Conservation (phyloP, 2,888 invertebrate species). For the Nymphalis polychloros region DNA sequence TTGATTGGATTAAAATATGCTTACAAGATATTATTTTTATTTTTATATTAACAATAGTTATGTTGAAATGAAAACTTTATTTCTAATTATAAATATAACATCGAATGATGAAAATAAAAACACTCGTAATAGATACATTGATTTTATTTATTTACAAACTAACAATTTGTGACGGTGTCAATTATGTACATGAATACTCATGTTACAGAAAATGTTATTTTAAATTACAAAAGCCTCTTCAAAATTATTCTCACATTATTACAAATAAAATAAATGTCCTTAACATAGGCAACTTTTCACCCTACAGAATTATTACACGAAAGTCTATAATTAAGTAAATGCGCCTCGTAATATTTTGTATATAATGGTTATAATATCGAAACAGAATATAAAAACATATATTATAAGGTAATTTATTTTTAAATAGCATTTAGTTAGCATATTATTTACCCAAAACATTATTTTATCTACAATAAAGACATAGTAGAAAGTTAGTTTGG, state of each 20-base stretch:
- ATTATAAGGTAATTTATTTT: not conserved
- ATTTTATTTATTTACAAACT: slow-evolving; percentile 13
- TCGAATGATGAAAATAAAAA: not conserved
- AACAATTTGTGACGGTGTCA: not conserved
- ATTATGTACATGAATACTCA: not conserved
- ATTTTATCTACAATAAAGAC: no score
- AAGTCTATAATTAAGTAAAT: slow-evolving; percentile 23
- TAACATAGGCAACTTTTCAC: not conserved
- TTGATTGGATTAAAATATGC: no score
- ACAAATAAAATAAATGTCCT: no score
- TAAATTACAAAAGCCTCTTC: slow-evolving; percentile 1
- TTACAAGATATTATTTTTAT: no score
- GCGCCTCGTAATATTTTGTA: slow-evolving; percentile 5
- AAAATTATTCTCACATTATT: not conserved
- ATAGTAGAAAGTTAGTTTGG: not conserved
- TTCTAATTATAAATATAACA: no score
- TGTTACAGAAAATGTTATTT: slow-evolving; percentile 1
- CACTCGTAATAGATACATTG: slow-evolving; percentile 4
- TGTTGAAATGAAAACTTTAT: no score
- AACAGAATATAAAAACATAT: not conserved
- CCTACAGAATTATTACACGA: not conserved
- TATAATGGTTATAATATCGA: not conserved
- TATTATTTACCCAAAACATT: no score
- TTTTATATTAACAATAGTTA: no score
- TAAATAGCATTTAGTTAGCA: not conserved